Evolutionary conservation across 2,797 vertebrate species (phyloP).

Genomic region (Paguma larvata): DNA sequence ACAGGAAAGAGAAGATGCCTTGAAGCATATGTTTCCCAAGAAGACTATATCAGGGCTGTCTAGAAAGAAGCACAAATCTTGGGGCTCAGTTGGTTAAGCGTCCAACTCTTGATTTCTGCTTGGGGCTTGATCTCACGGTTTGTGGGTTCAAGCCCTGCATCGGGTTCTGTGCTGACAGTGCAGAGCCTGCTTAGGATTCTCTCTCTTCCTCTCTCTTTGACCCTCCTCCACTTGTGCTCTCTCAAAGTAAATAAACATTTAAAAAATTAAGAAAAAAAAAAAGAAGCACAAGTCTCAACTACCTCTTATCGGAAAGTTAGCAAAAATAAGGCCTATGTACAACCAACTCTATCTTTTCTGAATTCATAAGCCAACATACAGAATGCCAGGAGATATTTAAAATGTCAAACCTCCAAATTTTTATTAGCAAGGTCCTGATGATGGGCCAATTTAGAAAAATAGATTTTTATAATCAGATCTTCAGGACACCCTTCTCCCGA

Average conservation of each 20-base stretch:
- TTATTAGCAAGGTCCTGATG: neutral
- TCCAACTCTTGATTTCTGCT: no score
- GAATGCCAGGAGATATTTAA: conserved; percentile 8
- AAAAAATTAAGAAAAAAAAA: neutral
- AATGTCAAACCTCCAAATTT: conserved; percentile 7
- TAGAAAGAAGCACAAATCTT: neutral
- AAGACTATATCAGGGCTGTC: neutral
- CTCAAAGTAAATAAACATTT: no score
- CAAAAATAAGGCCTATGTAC: neutral
- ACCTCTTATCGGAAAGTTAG: neutral
- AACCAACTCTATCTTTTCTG: neutral
- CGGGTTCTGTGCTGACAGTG: no score
- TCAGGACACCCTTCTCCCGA: neutral
- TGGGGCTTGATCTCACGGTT: no score
- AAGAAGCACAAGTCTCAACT: neutral
- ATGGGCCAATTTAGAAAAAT: neutral
- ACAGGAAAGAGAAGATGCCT: neutral
- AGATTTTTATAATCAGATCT: neutral
- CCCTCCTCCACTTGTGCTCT: no score
- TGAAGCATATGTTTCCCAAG: neutral
- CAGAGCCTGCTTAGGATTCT: no score
- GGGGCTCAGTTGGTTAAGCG: no score
- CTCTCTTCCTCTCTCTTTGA: no score
- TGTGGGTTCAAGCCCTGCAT: no score
- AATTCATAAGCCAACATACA: conserved; percentile 51